A percentile compares a stretch with the other conserved stretches of the same genome.
These are phyloP conservation scores for Trichonephila inaurata DNA, from an alignment of 1,140 invertebrate species.

Conservation along the genomic window DNA sequence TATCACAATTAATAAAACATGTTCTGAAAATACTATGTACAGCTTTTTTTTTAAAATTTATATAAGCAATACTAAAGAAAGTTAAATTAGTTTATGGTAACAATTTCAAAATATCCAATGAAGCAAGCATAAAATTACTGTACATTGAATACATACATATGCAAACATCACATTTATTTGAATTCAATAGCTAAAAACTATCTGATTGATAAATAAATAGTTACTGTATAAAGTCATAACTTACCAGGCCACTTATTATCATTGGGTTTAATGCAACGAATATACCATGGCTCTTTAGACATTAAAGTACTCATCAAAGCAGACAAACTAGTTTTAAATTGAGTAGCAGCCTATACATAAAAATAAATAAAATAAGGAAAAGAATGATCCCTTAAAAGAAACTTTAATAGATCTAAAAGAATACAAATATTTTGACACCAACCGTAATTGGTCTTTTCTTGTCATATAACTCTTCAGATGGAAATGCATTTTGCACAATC, in stretches of 20 bases:
- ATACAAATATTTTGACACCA: constrained; percentile 62
- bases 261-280: constrained; percentile 95
- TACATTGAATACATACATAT: too few relatives aligned
- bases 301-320: constrained; percentile 92
- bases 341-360: constrained; percentile 86
- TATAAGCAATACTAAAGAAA: too few relatives aligned
- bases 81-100: too few relatives aligned
- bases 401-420: neutral
- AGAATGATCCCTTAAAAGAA: neutral
- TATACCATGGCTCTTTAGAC: constrained; percentile 94
- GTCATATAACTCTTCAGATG: constrained; percentile 85
- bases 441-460: constrained; percentile 92
- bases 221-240: neutral
- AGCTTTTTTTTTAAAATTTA: too few relatives aligned
- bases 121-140: too few relatives aligned
- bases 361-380: constrained; percentile 1
- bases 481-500: constrained; percentile 85
- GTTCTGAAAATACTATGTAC: too few relatives aligned
- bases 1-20: too few relatives aligned
- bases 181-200: too few relatives aligned
- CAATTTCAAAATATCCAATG: too few relatives aligned
- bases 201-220: too few relatives aligned
- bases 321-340: constrained; percentile 92
- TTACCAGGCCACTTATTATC: constrained; percentile 86
- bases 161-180: too few relatives aligned